Conservation (phyloP, 2,888 invertebrate genomes). For the Euclidia mi region DNA sequence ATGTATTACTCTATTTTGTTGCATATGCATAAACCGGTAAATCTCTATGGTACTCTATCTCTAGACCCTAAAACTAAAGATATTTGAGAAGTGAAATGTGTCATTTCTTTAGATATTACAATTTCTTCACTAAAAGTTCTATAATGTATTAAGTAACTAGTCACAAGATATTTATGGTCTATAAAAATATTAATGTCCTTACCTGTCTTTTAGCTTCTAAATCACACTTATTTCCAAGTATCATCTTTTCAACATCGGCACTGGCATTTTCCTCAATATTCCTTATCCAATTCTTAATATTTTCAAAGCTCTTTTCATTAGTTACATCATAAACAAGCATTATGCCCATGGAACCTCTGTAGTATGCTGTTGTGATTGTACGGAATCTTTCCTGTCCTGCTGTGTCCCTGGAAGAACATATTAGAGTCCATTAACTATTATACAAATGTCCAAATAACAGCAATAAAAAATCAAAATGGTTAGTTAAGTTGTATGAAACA, state of each 20-base stretch:
- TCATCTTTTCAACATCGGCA: constrained; percentile 99
- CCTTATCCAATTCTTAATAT: constrained; percentile 99
- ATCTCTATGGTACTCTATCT: too few species aligned
- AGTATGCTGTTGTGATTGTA: constrained; percentile 99
- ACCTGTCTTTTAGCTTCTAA: constrained; percentile 98
- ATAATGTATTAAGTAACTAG: too few species aligned
- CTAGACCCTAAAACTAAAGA: too few species aligned
- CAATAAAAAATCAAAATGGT: too few species aligned
- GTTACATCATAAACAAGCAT: constrained; percentile 99
- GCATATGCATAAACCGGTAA: too few species aligned
- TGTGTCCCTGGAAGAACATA: constrained; percentile 94
- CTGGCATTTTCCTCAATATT: constrained; percentile 99
- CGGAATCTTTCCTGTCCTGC: constrained; percentile 99
- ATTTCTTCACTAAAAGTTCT: too few species aligned
- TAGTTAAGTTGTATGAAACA: not conserved
- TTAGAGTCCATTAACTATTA: not conserved
- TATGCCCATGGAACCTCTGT: constrained; percentile 99
- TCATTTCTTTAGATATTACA: too few species aligned
- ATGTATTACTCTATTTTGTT: too few species aligned
- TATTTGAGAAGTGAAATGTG: too few species aligned
- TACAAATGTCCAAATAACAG: too few species aligned
- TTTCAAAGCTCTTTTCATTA: constrained; percentile 99
- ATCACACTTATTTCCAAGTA: constrained; percentile 99
- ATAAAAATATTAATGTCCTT: too few species aligned
- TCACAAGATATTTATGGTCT: too few species aligned